Conservation (phyloP, 1,140 invertebrate species). For the Trypoxylus dichotomus region DNA sequence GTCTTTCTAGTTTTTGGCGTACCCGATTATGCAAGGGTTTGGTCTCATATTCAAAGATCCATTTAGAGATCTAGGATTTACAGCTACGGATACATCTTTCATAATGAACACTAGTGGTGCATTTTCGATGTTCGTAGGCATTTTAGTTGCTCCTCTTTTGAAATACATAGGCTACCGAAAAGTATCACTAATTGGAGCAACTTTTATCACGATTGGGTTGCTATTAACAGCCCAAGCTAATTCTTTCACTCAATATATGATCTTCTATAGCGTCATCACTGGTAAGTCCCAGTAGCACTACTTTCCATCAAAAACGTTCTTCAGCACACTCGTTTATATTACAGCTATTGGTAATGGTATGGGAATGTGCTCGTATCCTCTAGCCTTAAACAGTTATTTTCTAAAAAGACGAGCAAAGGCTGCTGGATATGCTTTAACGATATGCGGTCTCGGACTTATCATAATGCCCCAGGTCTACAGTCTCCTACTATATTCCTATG, state of each 20-base stretch:
- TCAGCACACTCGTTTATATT: slow-evolving; percentile 24
- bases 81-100: slow-evolving; percentile 63
- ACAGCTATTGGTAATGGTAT: slow-evolving; percentile 64
- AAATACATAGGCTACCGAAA: slow-evolving; percentile 66
- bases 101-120: slow-evolving; percentile 69
- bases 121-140: slow-evolving; percentile 61
- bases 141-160: slow-evolving; percentile 67
- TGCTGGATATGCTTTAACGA: slow-evolving; percentile 53
- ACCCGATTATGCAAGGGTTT: slow-evolving; percentile 68
- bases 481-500: slow-evolving; percentile 50
- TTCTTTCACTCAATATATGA: slow-evolving; percentile 61
- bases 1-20: slow-evolving; percentile 60
- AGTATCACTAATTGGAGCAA: slow-evolving; percentile 61
- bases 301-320: not conserved
- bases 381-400: slow-evolving; percentile 58
- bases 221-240: slow-evolving; percentile 61
- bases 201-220: slow-evolving; percentile 59
- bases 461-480: slow-evolving; percentile 55
- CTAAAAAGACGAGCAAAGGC: slow-evolving; percentile 53
- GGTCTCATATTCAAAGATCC: slow-evolving; percentile 67
- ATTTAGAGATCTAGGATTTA: slow-evolving; percentile 60
- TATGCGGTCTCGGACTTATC: slow-evolving; percentile 56
- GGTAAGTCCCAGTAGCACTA: slow-evolving; percentile 56
- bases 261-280: slow-evolving; percentile 66
- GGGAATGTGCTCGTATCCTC: slow-evolving; percentile 59